A percentile compares a stretch with the other conserved stretches of the same genome.
Conservation (phyloP, 2,888 invertebrate genomes). For the Diabrotica balteata region DNA sequence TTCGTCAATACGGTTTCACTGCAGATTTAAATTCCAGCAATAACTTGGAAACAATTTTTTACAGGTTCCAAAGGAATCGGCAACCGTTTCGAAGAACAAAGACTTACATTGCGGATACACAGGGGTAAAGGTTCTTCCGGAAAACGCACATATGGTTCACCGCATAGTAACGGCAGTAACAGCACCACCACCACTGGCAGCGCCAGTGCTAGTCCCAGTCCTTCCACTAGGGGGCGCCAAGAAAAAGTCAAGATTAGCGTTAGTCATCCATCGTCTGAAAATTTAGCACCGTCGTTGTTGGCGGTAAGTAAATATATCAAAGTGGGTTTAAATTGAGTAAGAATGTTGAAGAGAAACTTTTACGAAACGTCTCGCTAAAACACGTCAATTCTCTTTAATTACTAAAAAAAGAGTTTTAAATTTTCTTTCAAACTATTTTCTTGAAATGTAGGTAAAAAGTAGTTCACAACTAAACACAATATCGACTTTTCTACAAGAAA, state of each 20-base stretch:
- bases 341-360: too few species aligned
- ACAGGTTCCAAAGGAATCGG: conserved; percentile 72
- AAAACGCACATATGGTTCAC: conserved; percentile 66
- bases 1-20: too few species aligned
- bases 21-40: too few species aligned
- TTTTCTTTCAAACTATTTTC: too few species aligned
- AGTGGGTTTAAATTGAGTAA: too few species aligned
- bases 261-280: conserved; percentile 83
- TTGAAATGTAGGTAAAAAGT: too few species aligned
- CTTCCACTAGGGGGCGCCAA: conserved; percentile 68
- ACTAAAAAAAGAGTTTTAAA: too few species aligned
- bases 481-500: too few species aligned
- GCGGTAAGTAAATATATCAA: conserved; percentile 38
- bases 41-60: conserved; percentile 8
- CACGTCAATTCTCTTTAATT: too few species aligned
- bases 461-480: too few species aligned
- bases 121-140: conserved; percentile 77
- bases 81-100: conserved; percentile 85
- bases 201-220: conserved; percentile 69
- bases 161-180: conserved; percentile 73
- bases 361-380: too few species aligned
- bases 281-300: conserved; percentile 57
- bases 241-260: conserved; percentile 87
- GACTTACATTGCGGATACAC: conserved; percentile 90
- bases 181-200: conserved; percentile 74